Conservation (phyloP, 2,888 invertebrate genomes). For the Stenodera caucasica region DNA sequence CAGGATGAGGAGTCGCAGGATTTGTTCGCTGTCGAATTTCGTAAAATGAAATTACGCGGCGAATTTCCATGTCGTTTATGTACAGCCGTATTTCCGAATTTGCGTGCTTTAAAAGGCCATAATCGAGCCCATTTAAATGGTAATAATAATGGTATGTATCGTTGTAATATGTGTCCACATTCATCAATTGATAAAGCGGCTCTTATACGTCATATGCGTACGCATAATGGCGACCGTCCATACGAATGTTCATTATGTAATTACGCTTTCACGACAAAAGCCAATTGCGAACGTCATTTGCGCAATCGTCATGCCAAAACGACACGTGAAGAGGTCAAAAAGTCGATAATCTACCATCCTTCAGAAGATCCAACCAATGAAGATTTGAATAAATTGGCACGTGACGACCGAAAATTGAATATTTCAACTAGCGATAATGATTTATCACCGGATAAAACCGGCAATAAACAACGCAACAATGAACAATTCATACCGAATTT, state of each 20-base stretch:
- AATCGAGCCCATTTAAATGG: slow-evolving; percentile 83
- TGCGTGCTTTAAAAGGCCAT: slow-evolving; percentile 88
- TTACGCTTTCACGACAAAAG: slow-evolving; percentile 96
- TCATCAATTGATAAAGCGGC: slow-evolving; percentile 89
- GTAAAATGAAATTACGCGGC: slow-evolving; percentile 86
- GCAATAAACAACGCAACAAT: slow-evolving; percentile 17
- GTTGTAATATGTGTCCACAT: slow-evolving; percentile 92
- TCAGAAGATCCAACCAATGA: slow-evolving; percentile 83
- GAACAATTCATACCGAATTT: slow-evolving; percentile 35
- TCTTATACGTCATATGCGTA: slow-evolving; percentile 86
- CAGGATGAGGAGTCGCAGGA: slow-evolving; percentile 80
- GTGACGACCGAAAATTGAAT: slow-evolving; percentile 57
- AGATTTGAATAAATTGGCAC: slow-evolving; percentile 62
- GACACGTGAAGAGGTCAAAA: slow-evolving; percentile 85
- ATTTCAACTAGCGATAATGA: slow-evolving; percentile 26
- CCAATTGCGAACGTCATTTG: slow-evolving; percentile 94
- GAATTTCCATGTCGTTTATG: slow-evolving; percentile 92
- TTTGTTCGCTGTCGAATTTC: slow-evolving; percentile 79
- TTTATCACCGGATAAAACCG: slow-evolving; percentile 41
- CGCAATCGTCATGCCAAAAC: slow-evolving; percentile 87
- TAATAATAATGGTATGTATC: slow-evolving; percentile 76
- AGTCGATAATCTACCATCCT: slow-evolving; percentile 83
- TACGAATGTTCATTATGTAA: slow-evolving; percentile 95
- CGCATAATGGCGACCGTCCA: slow-evolving; percentile 93
- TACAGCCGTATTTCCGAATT: slow-evolving; percentile 81